Conservation (phyloP, 1,140 invertebrate species). For the Ceratitis capitata region DNA sequence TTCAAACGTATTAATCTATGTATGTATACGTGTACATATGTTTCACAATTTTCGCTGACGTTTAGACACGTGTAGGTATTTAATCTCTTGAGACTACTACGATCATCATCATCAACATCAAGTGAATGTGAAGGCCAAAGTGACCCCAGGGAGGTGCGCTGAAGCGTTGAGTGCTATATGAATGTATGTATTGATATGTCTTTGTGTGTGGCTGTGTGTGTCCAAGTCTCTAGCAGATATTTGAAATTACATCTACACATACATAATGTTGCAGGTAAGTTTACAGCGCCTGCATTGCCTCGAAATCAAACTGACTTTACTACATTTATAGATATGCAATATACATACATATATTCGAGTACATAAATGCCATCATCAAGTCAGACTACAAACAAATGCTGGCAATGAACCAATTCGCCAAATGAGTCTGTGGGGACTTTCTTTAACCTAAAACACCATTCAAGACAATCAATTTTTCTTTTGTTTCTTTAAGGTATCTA, state of each 20-base stretch:
- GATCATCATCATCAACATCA: not conserved
- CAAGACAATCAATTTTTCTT: not conserved
- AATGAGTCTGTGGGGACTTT: not conserved
- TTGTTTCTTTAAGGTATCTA: not conserved
- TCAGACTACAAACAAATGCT: constrained; percentile 5
- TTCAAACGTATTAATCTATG: too few species aligned
- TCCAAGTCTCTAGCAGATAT: not conserved
- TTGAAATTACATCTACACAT: too few species aligned
- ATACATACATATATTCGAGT: not conserved
- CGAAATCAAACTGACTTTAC: too few species aligned
- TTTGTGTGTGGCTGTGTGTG: too few species aligned
- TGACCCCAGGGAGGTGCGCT: not conserved
- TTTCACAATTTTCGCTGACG: not conserved
- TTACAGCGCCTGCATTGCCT: too few species aligned
- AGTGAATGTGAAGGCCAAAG: not conserved
- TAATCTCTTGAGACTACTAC: not conserved
- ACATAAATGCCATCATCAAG: not conserved
- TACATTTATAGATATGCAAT: too few species aligned
- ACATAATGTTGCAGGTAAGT: too few species aligned
- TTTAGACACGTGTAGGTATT: constrained; percentile 6
- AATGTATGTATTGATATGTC: not conserved
- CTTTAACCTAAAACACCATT: not conserved
- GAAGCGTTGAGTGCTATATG: not conserved
- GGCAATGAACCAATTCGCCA: constrained; percentile 1
- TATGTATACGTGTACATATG: not conserved